Percentiles rank a stretch among this genome's conserved stretches.
phyloP scores from a whole-genome alignment of 2,113 vertebrate species.

The Oreocharis arfaki region DNA sequence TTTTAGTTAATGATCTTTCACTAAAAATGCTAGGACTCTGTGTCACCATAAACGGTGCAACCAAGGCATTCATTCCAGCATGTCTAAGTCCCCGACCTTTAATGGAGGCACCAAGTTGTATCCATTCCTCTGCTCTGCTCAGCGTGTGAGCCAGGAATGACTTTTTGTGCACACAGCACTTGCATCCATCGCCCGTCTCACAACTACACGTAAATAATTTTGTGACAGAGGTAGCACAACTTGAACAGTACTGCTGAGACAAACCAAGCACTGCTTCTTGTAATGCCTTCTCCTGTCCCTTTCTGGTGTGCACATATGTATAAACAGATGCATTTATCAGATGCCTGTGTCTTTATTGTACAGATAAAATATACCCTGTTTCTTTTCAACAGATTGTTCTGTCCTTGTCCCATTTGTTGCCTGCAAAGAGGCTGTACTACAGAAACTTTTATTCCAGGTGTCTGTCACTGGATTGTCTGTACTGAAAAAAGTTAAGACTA shows the following conservation, averaged over 20 bases:
- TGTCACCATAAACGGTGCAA: not conserved
- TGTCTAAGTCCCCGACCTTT: not conserved
- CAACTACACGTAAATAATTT: fast-evolving
- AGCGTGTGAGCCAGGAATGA: not conserved
- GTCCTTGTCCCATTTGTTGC: not conserved
- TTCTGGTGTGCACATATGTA: not conserved
- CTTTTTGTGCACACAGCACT: not conserved
- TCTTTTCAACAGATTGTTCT: not conserved
- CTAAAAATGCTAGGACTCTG: not conserved
- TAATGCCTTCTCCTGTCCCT: not conserved
- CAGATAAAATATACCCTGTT: not conserved
- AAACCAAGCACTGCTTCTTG: not conserved
- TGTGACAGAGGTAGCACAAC: not conserved
- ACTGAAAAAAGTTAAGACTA: not conserved
- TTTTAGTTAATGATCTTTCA: not conserved
- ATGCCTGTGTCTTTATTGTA: not conserved
- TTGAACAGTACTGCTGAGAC: fast-evolving
- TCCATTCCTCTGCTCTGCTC: not conserved
- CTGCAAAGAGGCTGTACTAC: not conserved
- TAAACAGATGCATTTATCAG: not conserved
- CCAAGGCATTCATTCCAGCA: not conserved
- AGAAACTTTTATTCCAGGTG: not conserved
- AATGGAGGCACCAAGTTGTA: fast-evolving
- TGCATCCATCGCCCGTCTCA: not conserved
- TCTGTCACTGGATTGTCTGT: not conserved